These are phyloP conservation scores for Columba guinea DNA, from an alignment of 2,797 vertebrate genomes.

Conservation along the genomic window DNA sequence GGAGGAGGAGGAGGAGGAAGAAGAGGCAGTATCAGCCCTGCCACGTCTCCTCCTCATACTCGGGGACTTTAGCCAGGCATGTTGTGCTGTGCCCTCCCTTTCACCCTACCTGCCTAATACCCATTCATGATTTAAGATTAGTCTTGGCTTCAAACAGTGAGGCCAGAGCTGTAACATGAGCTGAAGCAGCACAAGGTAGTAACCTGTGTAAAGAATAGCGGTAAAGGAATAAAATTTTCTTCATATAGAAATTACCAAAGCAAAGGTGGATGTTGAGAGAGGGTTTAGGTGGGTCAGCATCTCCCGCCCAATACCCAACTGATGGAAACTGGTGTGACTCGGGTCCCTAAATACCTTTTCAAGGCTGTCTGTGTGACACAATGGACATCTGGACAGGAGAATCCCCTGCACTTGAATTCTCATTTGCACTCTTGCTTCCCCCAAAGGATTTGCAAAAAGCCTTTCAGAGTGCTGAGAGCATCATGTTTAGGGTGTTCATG, in stretches of 20 bases:
- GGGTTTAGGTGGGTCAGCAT: background rate
- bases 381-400: background rate
- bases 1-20: background rate
- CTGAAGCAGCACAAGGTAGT: background rate
- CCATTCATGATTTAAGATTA: background rate
- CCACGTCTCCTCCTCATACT: background rate
- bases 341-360: background rate
- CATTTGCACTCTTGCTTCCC: background rate
- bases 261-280: background rate
- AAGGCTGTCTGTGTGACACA: background rate
- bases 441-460: background rate
- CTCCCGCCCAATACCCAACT: background rate
- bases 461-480: background rate
- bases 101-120: background rate
- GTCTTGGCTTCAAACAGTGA: background rate
- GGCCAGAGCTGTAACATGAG: background rate
- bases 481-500: background rate
- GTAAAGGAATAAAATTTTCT: background rate
- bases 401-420: background rate
- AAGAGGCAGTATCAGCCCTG: background rate
- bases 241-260: background rate
- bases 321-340: background rate
- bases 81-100: background rate
- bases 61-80: background rate
- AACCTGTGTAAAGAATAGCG: background rate